Conservation (phyloP, 2,113 vertebrate genomes). For the Australoheros scitulus region DNA sequence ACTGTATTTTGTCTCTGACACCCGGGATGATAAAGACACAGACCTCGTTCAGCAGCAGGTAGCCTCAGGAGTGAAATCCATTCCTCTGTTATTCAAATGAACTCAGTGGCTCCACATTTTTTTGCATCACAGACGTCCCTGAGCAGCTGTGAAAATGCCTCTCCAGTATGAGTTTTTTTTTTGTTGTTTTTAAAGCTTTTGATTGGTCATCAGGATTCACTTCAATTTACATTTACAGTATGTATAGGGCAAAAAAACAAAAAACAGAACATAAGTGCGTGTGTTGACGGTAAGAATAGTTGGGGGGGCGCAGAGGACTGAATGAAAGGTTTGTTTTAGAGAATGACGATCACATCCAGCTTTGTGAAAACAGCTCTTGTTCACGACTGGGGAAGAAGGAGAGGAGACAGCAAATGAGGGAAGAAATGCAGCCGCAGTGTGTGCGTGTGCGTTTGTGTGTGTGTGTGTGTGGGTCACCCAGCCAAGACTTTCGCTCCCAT, state of each 20-base stretch:
- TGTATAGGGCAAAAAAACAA: background rate
- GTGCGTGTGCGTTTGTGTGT: constrained; percentile 5
- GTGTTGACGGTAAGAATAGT: constrained; percentile 62
- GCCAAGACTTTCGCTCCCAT: constrained; percentile 73
- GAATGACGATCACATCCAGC: constrained; percentile 69
- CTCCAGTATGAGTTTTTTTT: background rate
- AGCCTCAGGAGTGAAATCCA: constrained; percentile 29
- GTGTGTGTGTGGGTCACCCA: constrained; percentile 31
- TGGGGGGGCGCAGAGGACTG: constrained; percentile 37
- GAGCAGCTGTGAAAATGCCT: background rate
- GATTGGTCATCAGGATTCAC: background rate
- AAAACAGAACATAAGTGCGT: constrained; percentile 47
- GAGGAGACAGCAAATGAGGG: constrained; percentile 50
- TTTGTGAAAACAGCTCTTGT: constrained; percentile 80
- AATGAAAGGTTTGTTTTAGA: constrained; percentile 79
- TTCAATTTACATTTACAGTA: constrained; percentile 19
- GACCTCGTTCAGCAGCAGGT: constrained; percentile 25
- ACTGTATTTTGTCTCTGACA: constrained; percentile 21
- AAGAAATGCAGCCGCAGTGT: constrained; percentile 55
- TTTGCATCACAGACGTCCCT: background rate
- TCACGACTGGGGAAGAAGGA: constrained; percentile 55
- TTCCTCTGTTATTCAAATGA: constrained; percentile 9
- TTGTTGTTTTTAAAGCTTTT: constrained; percentile 4
- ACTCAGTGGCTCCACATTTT: background rate
- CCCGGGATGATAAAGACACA: background rate